Evolutionary conservation across 2,797 vertebrate genomes (phyloP).

Genomic region (Potorous gilbertii): DNA sequence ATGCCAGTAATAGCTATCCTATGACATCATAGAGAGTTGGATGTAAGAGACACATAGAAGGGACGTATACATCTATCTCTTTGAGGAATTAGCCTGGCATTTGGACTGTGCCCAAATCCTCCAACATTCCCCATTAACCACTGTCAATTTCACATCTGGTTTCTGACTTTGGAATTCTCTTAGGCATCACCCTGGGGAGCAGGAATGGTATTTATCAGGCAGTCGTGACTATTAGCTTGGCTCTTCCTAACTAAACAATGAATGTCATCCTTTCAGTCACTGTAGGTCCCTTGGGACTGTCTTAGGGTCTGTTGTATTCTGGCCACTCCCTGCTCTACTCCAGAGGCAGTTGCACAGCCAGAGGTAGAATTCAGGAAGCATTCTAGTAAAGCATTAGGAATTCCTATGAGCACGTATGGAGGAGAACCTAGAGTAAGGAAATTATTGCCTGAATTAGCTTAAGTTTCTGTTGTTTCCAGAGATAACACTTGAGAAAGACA

Average conservation of each 20-base stretch:
- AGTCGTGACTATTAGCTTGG: constrained; percentile 41
- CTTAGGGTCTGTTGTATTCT: not conserved
- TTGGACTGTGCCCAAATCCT: constrained; percentile 37
- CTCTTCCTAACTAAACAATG: constrained; percentile 51
- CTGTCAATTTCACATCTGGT: constrained; percentile 64
- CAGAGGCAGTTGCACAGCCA: not conserved
- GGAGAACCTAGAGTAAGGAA: not conserved
- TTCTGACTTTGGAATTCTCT: constrained; percentile 50
- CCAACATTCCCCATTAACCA: constrained; percentile 50
- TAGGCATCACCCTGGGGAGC: constrained; percentile 56
- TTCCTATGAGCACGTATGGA: accelerated
- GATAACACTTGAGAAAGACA: not conserved
- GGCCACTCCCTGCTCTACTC: not conserved
- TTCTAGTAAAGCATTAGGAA: not conserved
- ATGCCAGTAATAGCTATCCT: constrained; percentile 15
- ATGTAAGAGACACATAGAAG: constrained; percentile 16
- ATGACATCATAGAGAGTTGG: constrained; percentile 25
- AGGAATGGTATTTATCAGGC: constrained; percentile 38
- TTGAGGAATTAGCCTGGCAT: constrained; percentile 37
- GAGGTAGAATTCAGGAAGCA: not conserved
- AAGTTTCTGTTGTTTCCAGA: constrained; percentile 4
- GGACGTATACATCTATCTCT: constrained; percentile 44
- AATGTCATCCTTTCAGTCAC: not conserved
- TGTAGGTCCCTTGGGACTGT: constrained; percentile 9
- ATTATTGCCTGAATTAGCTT: not conserved